Evolutionary conservation across 2,113 vertebrate species (phyloP).

Genomic region (Cairina moschata): DNA sequence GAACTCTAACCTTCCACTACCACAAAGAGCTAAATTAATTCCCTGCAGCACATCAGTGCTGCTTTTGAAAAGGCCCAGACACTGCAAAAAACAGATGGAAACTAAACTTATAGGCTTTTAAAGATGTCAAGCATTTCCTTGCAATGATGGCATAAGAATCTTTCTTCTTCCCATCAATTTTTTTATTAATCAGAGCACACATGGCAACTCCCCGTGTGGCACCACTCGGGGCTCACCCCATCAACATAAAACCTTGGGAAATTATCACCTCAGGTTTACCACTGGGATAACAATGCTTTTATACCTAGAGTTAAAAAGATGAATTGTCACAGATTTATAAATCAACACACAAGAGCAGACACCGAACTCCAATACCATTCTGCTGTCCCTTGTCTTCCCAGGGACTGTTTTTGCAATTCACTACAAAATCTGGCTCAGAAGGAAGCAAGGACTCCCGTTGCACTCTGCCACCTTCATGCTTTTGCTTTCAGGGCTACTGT

Average conservation of each 20-base stretch:
- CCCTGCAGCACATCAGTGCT: background rate
- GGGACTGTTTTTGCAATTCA: background rate
- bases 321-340: background rate
- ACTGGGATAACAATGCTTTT: slow-evolving; percentile 31
- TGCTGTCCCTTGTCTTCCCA: background rate
- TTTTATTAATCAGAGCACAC: slow-evolving; percentile 51
- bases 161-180: background rate
- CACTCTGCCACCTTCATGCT: background rate
- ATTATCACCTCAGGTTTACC: slow-evolving; percentile 7
- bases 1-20: slow-evolving; percentile 25
- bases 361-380: background rate
- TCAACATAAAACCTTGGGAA: slow-evolving; percentile 27
- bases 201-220: background rate
- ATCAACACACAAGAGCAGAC: background rate
- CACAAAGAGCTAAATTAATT: slow-evolving; percentile 43
- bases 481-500: background rate
- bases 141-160: background rate
- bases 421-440: background rate
- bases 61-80: background rate
- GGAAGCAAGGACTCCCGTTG: background rate
- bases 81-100: slow-evolving; percentile 37
- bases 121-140: slow-evolving; percentile 19
- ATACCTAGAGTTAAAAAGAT: slow-evolving; percentile 9
- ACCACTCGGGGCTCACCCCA: background rate
- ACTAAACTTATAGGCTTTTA: slow-evolving; percentile 3